These are phyloP conservation scores for Heliconius congener DNA, from an alignment of 1,140 invertebrate species.

Conservation along the genomic window DNA sequence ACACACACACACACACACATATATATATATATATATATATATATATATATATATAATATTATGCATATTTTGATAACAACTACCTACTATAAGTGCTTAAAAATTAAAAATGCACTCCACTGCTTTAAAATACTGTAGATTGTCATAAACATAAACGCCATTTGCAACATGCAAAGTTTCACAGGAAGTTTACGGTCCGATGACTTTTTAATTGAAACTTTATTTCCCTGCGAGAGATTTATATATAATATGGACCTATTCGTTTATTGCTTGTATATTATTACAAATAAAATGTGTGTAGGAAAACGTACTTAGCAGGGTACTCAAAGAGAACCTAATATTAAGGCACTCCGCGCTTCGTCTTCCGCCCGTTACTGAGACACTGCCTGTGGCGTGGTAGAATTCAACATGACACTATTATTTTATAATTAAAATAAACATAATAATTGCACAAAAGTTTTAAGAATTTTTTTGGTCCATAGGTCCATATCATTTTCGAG, in stretches of 20 bases:
- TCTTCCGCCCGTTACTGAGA: too few relatives aligned
- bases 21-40: too few relatives aligned
- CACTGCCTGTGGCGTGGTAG: too few relatives aligned
- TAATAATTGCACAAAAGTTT: not conserved
- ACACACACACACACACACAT: too few relatives aligned
- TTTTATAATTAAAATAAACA: too few relatives aligned
- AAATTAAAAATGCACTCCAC: constrained; percentile 25
- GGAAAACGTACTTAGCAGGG: too few relatives aligned
- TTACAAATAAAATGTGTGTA: too few relatives aligned
- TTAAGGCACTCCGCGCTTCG: too few relatives aligned
- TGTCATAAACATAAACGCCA: constrained; percentile 41
- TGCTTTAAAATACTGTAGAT: constrained; percentile 43
- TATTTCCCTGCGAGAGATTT: not conserved
- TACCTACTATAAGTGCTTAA: constrained; percentile 11
- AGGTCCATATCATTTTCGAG: not conserved
- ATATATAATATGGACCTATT: not conserved
- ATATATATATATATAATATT: too few relatives aligned
- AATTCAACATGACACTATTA: too few relatives aligned
- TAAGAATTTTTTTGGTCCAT: not conserved
- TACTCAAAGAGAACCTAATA: too few relatives aligned
- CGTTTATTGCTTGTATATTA: not conserved
- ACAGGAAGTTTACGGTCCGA: constrained; percentile 30
- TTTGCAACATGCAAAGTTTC: constrained; percentile 37
- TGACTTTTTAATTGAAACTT: constrained; percentile 22
- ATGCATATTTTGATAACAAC: not conserved